Evolutionary conservation across 2,113 vertebrate species (phyloP).

Genomic region (Calcarius ornatus): DNA sequence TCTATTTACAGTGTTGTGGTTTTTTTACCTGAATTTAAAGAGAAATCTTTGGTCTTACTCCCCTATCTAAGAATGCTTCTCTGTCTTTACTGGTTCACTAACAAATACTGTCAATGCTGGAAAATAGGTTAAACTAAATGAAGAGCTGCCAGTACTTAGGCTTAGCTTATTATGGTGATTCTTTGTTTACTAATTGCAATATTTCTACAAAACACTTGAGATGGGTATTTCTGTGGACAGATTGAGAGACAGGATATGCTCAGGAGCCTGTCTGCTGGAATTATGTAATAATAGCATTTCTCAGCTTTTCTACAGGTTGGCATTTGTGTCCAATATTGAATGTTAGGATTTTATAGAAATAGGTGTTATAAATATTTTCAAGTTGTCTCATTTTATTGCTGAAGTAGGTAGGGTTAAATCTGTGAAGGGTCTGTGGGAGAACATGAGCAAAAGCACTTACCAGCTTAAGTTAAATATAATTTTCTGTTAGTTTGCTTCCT

Average conservation of each 20-base stretch:
- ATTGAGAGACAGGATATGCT: neutral
- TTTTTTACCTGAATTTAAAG: neutral
- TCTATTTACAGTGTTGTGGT: neutral
- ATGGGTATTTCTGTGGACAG: neutral
- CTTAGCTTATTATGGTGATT: neutral
- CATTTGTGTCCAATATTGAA: neutral
- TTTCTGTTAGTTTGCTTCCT: neutral
- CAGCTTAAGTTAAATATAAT: neutral
- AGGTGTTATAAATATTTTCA: neutral
- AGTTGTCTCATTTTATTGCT: neutral
- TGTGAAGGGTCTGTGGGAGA: neutral
- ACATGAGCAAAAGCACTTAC: neutral
- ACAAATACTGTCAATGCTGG: neutral
- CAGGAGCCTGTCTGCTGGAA: neutral
- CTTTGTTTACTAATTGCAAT: neutral
- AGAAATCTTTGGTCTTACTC: neutral
- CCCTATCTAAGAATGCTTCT: neutral
- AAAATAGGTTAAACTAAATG: neutral
- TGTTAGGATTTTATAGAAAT: neutral
- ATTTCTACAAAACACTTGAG: neutral
- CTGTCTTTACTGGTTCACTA: neutral
- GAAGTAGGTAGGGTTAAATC: neutral
- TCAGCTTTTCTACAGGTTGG: neutral
- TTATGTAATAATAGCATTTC: neutral
- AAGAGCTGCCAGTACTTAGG: neutral